Conservation (phyloP, 2,888 invertebrate species). For the Phyllotreta cruciferae region DNA sequence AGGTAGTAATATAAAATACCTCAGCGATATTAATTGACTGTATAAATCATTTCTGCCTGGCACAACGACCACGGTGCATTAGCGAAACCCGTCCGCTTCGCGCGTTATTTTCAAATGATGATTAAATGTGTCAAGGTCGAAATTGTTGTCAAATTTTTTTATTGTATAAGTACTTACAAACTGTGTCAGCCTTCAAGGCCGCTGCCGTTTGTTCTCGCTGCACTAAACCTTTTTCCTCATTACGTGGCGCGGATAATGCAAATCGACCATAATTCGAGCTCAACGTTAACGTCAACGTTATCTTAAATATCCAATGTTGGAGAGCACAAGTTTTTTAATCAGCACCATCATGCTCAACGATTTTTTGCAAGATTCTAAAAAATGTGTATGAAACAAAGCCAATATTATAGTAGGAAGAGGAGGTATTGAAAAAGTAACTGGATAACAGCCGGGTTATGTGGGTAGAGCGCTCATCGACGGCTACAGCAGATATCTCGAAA, state of each 20-base stretch:
- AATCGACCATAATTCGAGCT: too few species aligned
- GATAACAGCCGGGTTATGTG: not conserved
- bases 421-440: not conserved
- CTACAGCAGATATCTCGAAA: not conserved
- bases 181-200: constrained; percentile 27
- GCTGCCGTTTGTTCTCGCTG: not conserved
- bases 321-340: too few species aligned
- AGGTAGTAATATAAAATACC: too few species aligned
- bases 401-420: too few species aligned
- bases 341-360: too few species aligned
- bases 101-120: constrained; percentile 31
- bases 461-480: not conserved
- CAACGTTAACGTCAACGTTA: too few species aligned
- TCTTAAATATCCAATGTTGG: too few species aligned
- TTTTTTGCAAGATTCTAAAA: too few species aligned
- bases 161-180: constrained; percentile 28
- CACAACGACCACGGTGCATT: not conserved
- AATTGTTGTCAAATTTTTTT: constrained; percentile 32
- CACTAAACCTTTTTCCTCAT: constrained; percentile 11
- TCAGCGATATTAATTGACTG: not conserved
- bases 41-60: not conserved
- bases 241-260: not conserved
- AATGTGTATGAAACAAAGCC: too few species aligned
- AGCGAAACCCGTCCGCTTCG: not conserved
- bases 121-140: constrained; percentile 33